A percentile compares a stretch with the other conserved stretches of the same genome.
Conservation (phyloP, 2,888 invertebrate genomes). For the Xestobium rufovillosum region DNA sequence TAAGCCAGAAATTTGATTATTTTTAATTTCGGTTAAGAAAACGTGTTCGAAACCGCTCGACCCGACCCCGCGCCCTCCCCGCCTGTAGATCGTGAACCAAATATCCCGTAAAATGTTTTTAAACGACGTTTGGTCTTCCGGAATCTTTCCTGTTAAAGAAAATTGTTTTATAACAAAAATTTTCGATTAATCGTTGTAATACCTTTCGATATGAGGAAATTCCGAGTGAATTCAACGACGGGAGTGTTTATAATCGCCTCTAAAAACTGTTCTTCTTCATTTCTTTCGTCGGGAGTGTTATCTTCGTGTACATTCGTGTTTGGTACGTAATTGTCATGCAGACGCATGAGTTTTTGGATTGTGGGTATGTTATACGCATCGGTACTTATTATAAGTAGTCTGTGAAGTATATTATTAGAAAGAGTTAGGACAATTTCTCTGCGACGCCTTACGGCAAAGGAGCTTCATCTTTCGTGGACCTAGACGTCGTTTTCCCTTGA, state of each 20-base stretch:
- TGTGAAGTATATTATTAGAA: too few species aligned
- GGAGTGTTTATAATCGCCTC: conserved; percentile 68
- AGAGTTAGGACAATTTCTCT: conserved; percentile 8
- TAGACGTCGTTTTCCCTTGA: conserved; percentile 67
- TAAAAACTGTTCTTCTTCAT: conserved; percentile 73
- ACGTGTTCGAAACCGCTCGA: conserved; percentile 92
- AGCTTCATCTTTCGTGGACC: conserved; percentile 62
- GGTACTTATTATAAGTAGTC: conserved; percentile 58
- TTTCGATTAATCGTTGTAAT: conserved; percentile 3
- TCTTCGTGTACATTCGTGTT: conserved; percentile 67
- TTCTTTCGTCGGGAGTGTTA: conserved; percentile 65
- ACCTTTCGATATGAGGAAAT: conserved; percentile 55
- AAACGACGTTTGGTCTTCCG: conserved; percentile 61
- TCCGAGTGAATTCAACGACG: conserved; percentile 65
- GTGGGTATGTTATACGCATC: conserved; percentile 62
- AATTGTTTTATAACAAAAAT: conserved; percentile 1
- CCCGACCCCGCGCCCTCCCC: conserved; percentile 69
- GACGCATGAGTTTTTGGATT: conserved; percentile 60
- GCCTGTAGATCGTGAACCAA: conserved; percentile 78
- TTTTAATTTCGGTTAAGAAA: conserved; percentile 80
- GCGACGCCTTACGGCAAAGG: conserved; percentile 69
- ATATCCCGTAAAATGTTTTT: conserved; percentile 63
- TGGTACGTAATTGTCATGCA: conserved; percentile 82
- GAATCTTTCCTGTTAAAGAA: conserved; percentile 48
- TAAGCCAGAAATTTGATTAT: conserved; percentile 69